Percentiles rank a stretch among this genome's conserved stretches.
Evolutionary conservation across 1,140 invertebrate genomes (phyloP).

Genomic region (Bombyx mori): ASM3026992v2 NC_085114.1:1294501-1295000

Average conservation of each 20-base stretch:
- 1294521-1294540: slow-evolving; percentile 8
- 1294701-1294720: slow-evolving; percentile 34
- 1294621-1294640: slow-evolving; percentile 56
- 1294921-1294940: slow-evolving; percentile 18
- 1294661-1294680: slow-evolving; percentile 2
- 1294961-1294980: too few species aligned
- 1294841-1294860: slow-evolving; percentile 65
- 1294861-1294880: slow-evolving; percentile 58
- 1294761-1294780: slow-evolving; percentile 60
- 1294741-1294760: slow-evolving; percentile 67
- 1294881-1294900: slow-evolving; percentile 63
- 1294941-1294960: slow-evolving; percentile 7
- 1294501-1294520: too few species aligned
- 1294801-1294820: slow-evolving; percentile 62
- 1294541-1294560: slow-evolving; percentile 10
- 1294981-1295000: too few species aligned
- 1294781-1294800: slow-evolving; percentile 61
- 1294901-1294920: slow-evolving; percentile 60
- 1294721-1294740: slow-evolving; percentile 64
- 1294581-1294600: slow-evolving; percentile 62
- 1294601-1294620: slow-evolving; percentile 60
- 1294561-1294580: slow-evolving; percentile 17
- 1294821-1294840: slow-evolving; percentile 51
- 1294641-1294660: neutral
- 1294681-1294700: slow-evolving; percentile 7